Evolutionary conservation across 1,140 invertebrate species (phyloP), one percentile per base, ranked within the genome.

Genomic region (Epicauta chinensis): DNA sequence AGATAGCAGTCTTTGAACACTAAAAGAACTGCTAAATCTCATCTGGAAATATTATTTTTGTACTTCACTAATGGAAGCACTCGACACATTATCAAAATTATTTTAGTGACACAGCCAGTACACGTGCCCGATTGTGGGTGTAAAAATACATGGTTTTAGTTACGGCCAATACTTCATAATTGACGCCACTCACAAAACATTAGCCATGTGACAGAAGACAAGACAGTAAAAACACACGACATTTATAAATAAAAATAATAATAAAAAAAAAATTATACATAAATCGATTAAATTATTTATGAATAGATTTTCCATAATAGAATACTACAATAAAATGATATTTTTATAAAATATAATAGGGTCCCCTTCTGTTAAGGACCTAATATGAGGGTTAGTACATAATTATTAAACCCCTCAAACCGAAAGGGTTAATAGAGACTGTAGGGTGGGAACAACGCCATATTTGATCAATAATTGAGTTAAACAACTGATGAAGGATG

Each of bases 381-480:
- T 64, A 64, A 70, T 68, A 66, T 56, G 57, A 59, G 66, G 64
- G 66, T 67, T 64, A 61, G 66, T 65, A 67, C 66, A 66, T 68
- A 66, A 68, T 68, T 68, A 67, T 64, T 53, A 63, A 65, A 59
- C 60, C 65, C 64, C 63, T 66, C 60, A 53, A 64, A 58, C 61
- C 63, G 58, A 68, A 69, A 69, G 68, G 67, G 67, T 70, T 70
- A 66, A 67, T 58, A 64, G 58, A 66, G 62, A 54, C 64, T 47
- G 58, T 62, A 57, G 66, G 63, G 59, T 66, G 65, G 65, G 68
- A 68, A 65, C 58, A 59, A 58, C 64, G 66, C 68, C 68, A 70
- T 70, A 69, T 70, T 70, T 70, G 68, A 70, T 70, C 68, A 69
- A 70, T 70, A 70, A 70, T 70, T 69, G 64, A 69, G 68, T 69